phyloP scores from a whole-genome alignment of 2,888 invertebrate species.

The Serrognathus titanus region DNA sequence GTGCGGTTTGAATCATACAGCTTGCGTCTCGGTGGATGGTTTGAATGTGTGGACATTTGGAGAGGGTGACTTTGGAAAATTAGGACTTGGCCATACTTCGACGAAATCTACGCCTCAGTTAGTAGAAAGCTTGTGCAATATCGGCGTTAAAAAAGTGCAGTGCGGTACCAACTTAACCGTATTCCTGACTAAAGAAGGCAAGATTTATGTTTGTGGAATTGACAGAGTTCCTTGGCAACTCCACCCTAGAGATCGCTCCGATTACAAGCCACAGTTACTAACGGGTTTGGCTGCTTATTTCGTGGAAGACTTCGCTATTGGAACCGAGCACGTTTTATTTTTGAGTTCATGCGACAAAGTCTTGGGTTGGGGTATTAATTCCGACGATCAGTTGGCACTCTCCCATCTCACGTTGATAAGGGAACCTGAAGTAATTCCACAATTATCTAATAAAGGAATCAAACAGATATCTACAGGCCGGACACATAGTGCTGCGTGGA shows the following conservation, averaged over 20 bases:
- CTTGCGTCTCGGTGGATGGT: conserved; percentile 58
- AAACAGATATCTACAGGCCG: conserved; percentile 62
- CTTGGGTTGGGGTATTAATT: conserved; percentile 62
- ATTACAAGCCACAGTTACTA: conserved; percentile 55
- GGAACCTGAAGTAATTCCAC: conserved; percentile 55
- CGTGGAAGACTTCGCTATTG: conserved; percentile 58
- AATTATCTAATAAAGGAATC: conserved; percentile 53
- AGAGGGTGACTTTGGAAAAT: conserved; percentile 63
- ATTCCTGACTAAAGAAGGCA: conserved; percentile 58
- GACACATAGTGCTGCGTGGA: conserved; percentile 63
- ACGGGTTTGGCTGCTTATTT: conserved; percentile 50
- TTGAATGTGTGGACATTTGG: conserved; percentile 62
- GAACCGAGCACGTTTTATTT: conserved; percentile 60
- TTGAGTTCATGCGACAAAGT: conserved; percentile 57
- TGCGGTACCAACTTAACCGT: conserved; percentile 64
- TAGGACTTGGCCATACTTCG: conserved; percentile 51
- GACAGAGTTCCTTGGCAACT: conserved; percentile 59
- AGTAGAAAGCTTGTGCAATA: conserved; percentile 54
- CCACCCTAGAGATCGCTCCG: conserved; percentile 49
- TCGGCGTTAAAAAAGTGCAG: conserved; percentile 57
- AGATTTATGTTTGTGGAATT: conserved; percentile 59
- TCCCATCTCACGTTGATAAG: conserved; percentile 55
- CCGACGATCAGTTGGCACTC: conserved; percentile 60
- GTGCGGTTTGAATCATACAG: conserved; percentile 63
- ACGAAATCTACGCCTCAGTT: conserved; percentile 52